Conservation (phyloP, 2,113 vertebrate genomes). For the Alouatta palliata region DNA sequence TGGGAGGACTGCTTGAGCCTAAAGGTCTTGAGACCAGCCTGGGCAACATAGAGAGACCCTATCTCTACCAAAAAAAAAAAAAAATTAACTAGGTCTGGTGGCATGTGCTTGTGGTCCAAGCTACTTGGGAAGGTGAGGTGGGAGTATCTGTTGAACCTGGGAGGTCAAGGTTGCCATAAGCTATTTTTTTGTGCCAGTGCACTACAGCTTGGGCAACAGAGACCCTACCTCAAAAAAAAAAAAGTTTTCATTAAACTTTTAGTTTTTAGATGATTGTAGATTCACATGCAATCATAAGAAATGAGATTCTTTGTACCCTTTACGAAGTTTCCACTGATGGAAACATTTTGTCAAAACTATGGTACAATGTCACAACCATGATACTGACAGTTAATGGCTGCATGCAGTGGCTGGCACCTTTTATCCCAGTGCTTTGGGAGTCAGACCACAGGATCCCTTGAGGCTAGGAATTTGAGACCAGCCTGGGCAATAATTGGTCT, state of each 20-base stretch:
- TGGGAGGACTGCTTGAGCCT: too few species aligned
- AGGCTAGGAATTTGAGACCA: neutral
- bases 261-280: neutral
- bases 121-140: too few species aligned
- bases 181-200: too few species aligned
- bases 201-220: too few species aligned
- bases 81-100: too few species aligned
- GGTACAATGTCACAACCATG: neutral
- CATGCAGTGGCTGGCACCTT: too few species aligned
- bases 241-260: neutral
- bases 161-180: too few species aligned
- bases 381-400: neutral
- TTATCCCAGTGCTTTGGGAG: neutral
- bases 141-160: too few species aligned
- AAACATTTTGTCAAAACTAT: neutral
- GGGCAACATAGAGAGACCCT: too few species aligned
- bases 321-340: neutral
- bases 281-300: slow-evolving; percentile 16
- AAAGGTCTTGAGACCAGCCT: too few species aligned
- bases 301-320: neutral
- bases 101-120: too few species aligned
- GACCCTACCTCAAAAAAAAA: neutral
- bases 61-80: too few species aligned
- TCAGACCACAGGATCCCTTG: neutral
- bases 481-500: neutral